These are phyloP conservation scores for Drosophila melanosoma DNA, from an alignment of 2,888 invertebrate genomes.

Conservation along the genomic window DNA sequence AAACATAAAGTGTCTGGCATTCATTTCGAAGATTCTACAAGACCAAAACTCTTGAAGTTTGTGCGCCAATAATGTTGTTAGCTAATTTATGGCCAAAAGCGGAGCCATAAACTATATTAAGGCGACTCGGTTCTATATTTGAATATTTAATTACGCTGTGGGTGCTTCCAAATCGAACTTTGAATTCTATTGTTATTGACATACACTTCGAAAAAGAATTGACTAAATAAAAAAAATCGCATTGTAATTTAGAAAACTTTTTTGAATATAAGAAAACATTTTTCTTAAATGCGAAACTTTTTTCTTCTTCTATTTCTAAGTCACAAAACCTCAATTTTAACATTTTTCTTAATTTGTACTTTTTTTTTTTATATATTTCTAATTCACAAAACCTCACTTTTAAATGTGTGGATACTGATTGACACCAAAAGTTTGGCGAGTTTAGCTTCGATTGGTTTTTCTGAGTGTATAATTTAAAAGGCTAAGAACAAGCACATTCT, in stretches of 20 bases:
- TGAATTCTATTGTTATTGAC: constrained; percentile 19
- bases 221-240: background rate
- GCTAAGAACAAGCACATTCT: background rate
- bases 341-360: too few relatives aligned
- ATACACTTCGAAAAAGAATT: constrained; percentile 24
- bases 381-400: too few relatives aligned
- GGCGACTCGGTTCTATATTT: constrained; percentile 46
- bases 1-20: constrained; percentile 62
- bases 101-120: constrained; percentile 68
- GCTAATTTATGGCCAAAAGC: constrained; percentile 60
- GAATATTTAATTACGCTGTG: constrained; percentile 65
- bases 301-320: too few relatives aligned
- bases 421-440: background rate
- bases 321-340: too few relatives aligned
- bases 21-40: constrained; percentile 64
- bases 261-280: background rate
- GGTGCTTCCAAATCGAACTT: constrained; percentile 48
- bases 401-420: background rate
- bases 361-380: too few relatives aligned
- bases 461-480: background rate
- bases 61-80: constrained; percentile 61
- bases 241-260: background rate
- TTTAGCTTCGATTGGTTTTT: background rate
- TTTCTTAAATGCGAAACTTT: background rate
- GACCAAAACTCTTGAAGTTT: constrained; percentile 36